Base-by-base conservation (phyloP, 1,140 invertebrate genomes). In the Nasonia giraulti region DNA sequence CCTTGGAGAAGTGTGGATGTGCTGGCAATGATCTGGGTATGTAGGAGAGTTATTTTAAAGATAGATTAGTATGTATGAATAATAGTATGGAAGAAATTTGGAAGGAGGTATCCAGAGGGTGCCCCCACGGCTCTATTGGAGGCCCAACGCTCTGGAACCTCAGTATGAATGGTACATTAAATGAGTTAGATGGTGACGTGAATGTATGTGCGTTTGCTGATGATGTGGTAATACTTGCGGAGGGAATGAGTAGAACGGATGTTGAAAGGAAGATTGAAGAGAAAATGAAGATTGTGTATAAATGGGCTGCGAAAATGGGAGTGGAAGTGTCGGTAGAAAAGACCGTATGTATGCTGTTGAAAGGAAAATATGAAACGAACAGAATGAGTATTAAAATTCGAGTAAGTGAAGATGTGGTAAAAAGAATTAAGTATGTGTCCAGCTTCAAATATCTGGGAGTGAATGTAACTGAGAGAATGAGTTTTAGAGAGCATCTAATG, bases 71-170 rank as follows among this genome's bases (percentile, higher is more conserved):
- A 2, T 50, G 40, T 17, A 75, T 86, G 82, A 40, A 2, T 1
- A 80, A 44, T 8, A 8, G 20, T n/a, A 44, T 68, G 14, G 37
- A 71, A 44, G 79, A 12, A 8, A n/a, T 80, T 4, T 44, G 33
- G 62, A 37, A 44, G n/a, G 27, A 23, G 1, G 37, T 80, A 6
- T 0, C 69, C 0, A 80, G 37, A n/a, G 80, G 87, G 14, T 86
- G 82, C n/a, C 82, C 84, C 0, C 84, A 89, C 76, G 88, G 88
- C 1, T 87, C 87, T 20, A 81, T 88, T 27, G 75, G 47, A 69
- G 87, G 86, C 10, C 89, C 87, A 44, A 44, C 73, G 17, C 68
- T 89, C n/a, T 89, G 89, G 87, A 90, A 90, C 40, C 55, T 89
- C 0, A 82, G 84, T 79, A 87, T 89, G 86, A 85, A 90, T 85